Percentiles rank a stretch among this genome's conserved stretches.
Evolutionary conservation across 92 coral and sea anemone species (phyloP).

Genomic region (Zoanthus sociatus): DNA sequence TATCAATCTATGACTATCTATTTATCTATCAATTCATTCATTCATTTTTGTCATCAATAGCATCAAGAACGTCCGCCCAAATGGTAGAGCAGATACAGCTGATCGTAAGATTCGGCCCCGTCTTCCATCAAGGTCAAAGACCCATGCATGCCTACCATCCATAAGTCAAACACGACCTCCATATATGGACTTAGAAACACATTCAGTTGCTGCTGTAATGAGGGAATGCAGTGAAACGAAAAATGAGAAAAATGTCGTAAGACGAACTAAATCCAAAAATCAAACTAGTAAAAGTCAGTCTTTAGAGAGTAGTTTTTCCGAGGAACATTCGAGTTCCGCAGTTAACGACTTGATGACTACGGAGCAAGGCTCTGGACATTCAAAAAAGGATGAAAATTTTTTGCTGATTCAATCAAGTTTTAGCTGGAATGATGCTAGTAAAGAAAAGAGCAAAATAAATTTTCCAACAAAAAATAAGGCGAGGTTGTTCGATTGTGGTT

Average conservation of each 20-base stretch:
- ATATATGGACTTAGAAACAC: conserved; percentile 19
- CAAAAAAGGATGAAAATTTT: neutral
- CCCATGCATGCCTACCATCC: conserved; percentile 43
- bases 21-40: neutral
- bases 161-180: conserved; percentile 40
- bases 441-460: conserved; percentile 44
- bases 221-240: conserved; percentile 6
- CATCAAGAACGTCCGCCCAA: conserved; percentile 69
- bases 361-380: neutral
- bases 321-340: neutral
- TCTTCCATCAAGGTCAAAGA: conserved; percentile 45
- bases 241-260: neutral
- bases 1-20: too few species aligned
- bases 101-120: conserved; percentile 44
- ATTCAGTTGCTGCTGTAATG: conserved; percentile 14
- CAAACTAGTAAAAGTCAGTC: neutral
- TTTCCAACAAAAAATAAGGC: conserved; percentile 45
- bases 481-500: conserved; percentile 13
- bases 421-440: conserved; percentile 45
- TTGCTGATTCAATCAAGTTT: neutral
- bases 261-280: neutral
- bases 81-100: conserved; percentile 68
- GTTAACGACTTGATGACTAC: neutral
- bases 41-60: conserved; percentile 46
- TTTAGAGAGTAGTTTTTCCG: neutral